phyloP scores from a whole-genome alignment of 2,797 vertebrate genomes.

The Hylomyscus alleni region DNA sequence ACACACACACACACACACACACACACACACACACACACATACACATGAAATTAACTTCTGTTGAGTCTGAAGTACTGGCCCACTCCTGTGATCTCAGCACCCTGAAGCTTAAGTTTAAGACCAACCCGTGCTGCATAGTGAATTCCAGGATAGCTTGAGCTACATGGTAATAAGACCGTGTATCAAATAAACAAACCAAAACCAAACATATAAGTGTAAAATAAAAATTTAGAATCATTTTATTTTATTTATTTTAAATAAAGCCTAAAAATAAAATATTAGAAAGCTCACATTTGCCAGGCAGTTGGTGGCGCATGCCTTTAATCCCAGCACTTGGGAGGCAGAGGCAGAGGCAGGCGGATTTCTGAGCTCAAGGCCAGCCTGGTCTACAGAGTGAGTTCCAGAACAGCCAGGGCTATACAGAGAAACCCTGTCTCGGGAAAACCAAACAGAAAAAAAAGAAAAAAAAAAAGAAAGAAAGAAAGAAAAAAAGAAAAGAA shows the following conservation, averaged over 20 bases:
- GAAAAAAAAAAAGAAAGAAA: too few relatives aligned
- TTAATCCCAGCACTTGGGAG: too few relatives aligned
- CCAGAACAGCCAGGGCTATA: too few relatives aligned
- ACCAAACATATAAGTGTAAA: neutral
- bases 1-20: neutral
- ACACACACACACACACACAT: neutral
- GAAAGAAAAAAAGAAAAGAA: too few relatives aligned
- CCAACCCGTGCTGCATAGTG: neutral
- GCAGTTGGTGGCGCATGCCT: too few relatives aligned
- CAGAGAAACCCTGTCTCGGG: too few relatives aligned
- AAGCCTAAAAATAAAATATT: neutral
- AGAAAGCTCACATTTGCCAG: neutral
- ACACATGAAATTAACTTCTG: neutral
- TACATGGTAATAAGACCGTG: neutral
- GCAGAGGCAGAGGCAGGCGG: too few relatives aligned
- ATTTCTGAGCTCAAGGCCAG: too few relatives aligned
- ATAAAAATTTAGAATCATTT: neutral
- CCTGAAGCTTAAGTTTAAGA: neutral
- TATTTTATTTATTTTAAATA: neutral
- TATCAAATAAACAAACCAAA: neutral
- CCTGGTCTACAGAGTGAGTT: too few relatives aligned
- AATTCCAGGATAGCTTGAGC: neutral
- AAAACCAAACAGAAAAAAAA: too few relatives aligned
- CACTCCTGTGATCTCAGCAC: neutral
- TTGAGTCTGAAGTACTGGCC: neutral